Conservation (phyloP, 2,888 invertebrate species). For the Caenorhabditis uteleia region DNA sequence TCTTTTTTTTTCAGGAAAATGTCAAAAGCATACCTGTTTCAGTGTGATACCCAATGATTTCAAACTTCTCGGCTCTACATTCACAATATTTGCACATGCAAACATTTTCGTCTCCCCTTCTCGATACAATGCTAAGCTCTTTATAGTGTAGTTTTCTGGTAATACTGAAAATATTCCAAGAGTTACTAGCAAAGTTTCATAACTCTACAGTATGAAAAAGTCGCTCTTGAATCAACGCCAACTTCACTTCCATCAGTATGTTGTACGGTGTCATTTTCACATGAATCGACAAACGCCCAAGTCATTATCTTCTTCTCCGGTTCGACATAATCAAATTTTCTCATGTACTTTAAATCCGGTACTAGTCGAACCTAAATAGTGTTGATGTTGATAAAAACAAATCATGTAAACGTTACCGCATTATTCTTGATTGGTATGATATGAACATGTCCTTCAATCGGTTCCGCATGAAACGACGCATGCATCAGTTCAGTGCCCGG, state of each 20-base stretch:
- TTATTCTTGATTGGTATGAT: slow-evolving; percentile 46
- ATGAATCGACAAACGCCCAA: slow-evolving; percentile 55
- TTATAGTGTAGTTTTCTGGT: slow-evolving; percentile 36
- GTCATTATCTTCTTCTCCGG: slow-evolving; percentile 46
- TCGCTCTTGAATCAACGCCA: slow-evolving; percentile 52
- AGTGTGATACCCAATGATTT: slow-evolving; percentile 42
- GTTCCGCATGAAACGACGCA: slow-evolving; percentile 53
- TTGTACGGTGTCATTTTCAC: slow-evolving; percentile 16
- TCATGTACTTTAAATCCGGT: slow-evolving; percentile 53
- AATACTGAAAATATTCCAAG: slow-evolving; percentile 16
- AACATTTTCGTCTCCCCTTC: slow-evolving; percentile 42
- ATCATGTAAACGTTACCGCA: slow-evolving; percentile 12
- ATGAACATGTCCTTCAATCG: slow-evolving; percentile 56
- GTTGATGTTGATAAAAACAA: background rate
- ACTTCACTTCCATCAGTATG: slow-evolving; percentile 47
- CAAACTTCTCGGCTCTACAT: slow-evolving; percentile 46
- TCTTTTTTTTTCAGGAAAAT: background rate
- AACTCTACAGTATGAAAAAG: slow-evolving; percentile 40
- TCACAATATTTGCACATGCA: slow-evolving; percentile 44
- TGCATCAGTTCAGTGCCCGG: slow-evolving; percentile 45
- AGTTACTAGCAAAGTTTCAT: background rate
- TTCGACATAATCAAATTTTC: slow-evolving; percentile 38
- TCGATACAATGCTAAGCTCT: slow-evolving; percentile 44
- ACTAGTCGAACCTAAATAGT: slow-evolving; percentile 45
- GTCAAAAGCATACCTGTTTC: slow-evolving; percentile 26